Base-by-base conservation (phyloP, 2,797 vertebrate species). In the Brachymystax lenok region DNA sequence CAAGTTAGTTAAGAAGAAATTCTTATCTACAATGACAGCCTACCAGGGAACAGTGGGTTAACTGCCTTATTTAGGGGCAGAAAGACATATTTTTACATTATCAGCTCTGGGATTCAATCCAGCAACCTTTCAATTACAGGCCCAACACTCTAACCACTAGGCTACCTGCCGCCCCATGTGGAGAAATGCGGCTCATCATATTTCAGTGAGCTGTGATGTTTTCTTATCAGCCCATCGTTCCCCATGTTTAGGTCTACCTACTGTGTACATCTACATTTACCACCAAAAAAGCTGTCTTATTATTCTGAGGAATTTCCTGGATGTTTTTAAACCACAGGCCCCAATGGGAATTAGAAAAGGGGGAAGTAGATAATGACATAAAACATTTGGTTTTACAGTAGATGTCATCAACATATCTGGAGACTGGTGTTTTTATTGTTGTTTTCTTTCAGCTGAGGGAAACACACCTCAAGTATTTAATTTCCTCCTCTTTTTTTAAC, bases 401-500 rank as follows among this genome's bases (percentile, higher is more conserved):
- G 74, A 74, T 89, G 85, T 88, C 90, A 88, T 83, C 83, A 72
- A 82, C 81, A 81, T 75, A 83, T 86, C 82, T 79, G 74, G 85
- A 89, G 88, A 83, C 82, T 69, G 77, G 74, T 51, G 77, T 68
- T 79, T 64, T 83, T 83, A 84, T 85, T 88, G 46, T 74, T 74
- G 46, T 63, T 72, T 63, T 71, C 50, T 1, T 63, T 77, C 75
- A 83, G 79, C 76, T 46, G 40, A 74, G 75, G 77, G 77, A 80
- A 83, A 84, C 83, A 90, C 76, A 83, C 90, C 86, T 87, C 80
- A 85, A 88, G 80, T 87, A 71, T 81, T 87, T 77, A 74, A 76
- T 85, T 75, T 81, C 81, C 83, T 85, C 83, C 87, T 59, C 8
- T 19, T 17, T 56, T n/a, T 19, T 1, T 19, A n/a, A n/a, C n/a